phyloP scores from a whole-genome alignment of 1,140 invertebrate species.

The Drosophila tristis region DNA sequence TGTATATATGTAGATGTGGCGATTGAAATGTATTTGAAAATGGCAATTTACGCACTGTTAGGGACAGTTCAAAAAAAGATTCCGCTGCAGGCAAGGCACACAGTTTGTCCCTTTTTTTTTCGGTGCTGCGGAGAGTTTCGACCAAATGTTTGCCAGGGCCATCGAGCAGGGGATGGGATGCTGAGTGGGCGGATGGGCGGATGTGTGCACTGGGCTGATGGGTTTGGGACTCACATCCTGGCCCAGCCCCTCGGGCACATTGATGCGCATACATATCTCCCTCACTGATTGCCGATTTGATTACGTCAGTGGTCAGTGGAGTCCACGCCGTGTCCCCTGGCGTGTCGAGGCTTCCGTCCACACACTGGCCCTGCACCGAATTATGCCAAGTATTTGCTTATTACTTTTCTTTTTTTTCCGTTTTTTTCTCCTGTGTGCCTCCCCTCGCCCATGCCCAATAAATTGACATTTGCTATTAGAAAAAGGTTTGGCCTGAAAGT shows the following conservation, averaged over 20 bases:
- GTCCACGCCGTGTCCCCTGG: slow-evolving; percentile 55
- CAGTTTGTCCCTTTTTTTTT: slow-evolving; percentile 37
- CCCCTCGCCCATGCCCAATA: slow-evolving; percentile 33
- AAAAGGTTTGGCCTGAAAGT: slow-evolving; percentile 75
- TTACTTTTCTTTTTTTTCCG: slow-evolving; percentile 63
- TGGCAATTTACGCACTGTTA: slow-evolving; percentile 80
- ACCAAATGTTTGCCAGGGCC: slow-evolving; percentile 34
- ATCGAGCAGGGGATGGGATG: background rate
- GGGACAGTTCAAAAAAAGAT: slow-evolving; percentile 60
- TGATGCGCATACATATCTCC: slow-evolving; percentile 70
- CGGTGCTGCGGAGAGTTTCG: background rate
- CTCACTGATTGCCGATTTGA: slow-evolving; percentile 76
- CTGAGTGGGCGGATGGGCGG: background rate
- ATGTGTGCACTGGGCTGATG: slow-evolving; percentile 2
- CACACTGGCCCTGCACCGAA: slow-evolving; percentile 47
- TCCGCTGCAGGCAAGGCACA: slow-evolving; percentile 68
- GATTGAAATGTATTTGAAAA: slow-evolving; percentile 80
- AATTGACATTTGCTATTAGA: slow-evolving; percentile 75
- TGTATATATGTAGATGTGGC: slow-evolving; percentile 18
- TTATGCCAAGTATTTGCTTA: slow-evolving; percentile 82
- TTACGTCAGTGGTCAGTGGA: slow-evolving; percentile 63
- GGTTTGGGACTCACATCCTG: slow-evolving; percentile 2
- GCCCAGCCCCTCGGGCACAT: slow-evolving; percentile 60
- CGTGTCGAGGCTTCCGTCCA: slow-evolving; percentile 32
- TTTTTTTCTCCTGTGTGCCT: slow-evolving; percentile 8